Conservation (phyloP, 2,888 invertebrate species). For the Morinoia aosen region DNA sequence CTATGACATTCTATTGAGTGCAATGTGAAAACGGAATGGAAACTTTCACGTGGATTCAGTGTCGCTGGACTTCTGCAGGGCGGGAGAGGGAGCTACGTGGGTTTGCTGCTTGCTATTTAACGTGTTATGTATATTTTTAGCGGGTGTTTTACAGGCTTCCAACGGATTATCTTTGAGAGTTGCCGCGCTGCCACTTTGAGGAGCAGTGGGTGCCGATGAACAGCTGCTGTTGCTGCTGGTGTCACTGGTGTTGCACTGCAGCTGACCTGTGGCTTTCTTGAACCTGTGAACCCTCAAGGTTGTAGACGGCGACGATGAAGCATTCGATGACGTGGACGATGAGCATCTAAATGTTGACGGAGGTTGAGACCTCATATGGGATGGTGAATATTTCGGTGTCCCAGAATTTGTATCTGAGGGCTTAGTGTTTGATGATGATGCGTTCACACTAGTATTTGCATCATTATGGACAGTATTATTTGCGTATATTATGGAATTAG, state of each 20-base stretch:
- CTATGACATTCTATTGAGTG: not conserved
- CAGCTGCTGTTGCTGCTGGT: conserved; percentile 52
- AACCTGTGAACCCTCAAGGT: not conserved
- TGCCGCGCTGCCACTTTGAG: not conserved
- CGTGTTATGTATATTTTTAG: not conserved
- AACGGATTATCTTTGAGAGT: not conserved
- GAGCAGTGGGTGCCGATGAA: conserved; percentile 29
- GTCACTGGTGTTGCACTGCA: not conserved
- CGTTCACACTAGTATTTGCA: not conserved
- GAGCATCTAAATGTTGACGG: conserved; percentile 34
- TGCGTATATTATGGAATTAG: conserved; percentile 41
- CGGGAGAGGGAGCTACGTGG: not conserved
- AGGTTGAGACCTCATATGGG: conserved; percentile 30
- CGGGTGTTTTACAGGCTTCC: not conserved
- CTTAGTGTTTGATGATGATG: not conserved
- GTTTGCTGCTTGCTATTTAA: not conserved
- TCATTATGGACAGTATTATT: conserved; percentile 16
- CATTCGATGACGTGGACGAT: conserved; percentile 50
- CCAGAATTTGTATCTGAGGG: not conserved
- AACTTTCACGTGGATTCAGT: not conserved
- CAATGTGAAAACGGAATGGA: not conserved
- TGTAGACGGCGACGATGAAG: conserved; percentile 40
- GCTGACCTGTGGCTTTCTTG: not conserved
- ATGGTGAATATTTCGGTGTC: not conserved
- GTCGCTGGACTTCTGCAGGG: conserved; percentile 1